Evolutionary conservation across 92 coral and sea anemone species (phyloP), one percentile per base, ranked within the genome.

Genomic region (Heteractis magnifica): DNA sequence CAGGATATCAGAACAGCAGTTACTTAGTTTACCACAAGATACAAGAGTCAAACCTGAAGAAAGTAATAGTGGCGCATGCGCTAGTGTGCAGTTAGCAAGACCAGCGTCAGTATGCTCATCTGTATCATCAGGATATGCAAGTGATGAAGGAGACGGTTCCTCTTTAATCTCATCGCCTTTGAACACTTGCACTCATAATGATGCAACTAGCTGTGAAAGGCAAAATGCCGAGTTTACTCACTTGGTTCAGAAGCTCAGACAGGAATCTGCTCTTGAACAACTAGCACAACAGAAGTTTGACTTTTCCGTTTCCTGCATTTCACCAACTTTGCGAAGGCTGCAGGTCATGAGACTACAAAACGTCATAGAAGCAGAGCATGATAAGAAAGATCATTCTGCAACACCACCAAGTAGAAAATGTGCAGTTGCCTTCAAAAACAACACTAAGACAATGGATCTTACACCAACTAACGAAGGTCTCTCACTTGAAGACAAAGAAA

Each of bases 41-140:
- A 23, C 58, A 23, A 81, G 71, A 81, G 78, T 48, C 14, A 82
- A 56, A 53, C 10, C 21, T 4, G 86, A 82, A 1, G 80, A 74
- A 53, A 34, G 14, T 18, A 72, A 78, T 34, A 6, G 70, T 62
- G 18, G 26, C 23, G 70, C 70, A 62, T 34, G 3, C 44, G 6
- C 70, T 18, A 52, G 64, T 12, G 65, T 56, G 13, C 80, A 78
- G 68, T 77, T 26, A 10, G 73, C 79, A 49, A 18, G 88, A 15
- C 88, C 88, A 19, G 88, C 55, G 6, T 85, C 88, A 6, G 79
- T 85, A 7, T 85, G 88, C 79, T 85, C 88, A 16, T 85, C 88
- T 15, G 53, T 77, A 5, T 85, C 88, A 18, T 85, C 83, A 14
- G 83, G 83, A 0, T 80, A 80, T 55, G 83, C 83, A 12, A 80